Evolutionary conservation across 2,113 vertebrate species (phyloP), one percentile per base, ranked within the genome.

Genomic region (Sinocyclocheilus anophthalmus): DNA sequence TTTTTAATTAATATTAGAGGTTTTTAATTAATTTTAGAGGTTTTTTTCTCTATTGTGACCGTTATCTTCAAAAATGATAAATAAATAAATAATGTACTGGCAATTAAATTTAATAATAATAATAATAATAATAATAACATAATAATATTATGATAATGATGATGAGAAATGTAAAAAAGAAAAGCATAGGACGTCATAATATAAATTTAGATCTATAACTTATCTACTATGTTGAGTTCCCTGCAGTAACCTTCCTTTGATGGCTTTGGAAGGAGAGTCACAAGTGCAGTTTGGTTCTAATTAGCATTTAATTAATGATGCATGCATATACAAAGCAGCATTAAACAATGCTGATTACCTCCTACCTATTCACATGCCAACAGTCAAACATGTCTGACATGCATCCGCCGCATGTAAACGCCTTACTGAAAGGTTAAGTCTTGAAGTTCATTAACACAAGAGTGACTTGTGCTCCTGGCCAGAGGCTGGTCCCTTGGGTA

Each of bases 231-330:
- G 37, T 42, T 8, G 59, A 16, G 26, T 22, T 37, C 30, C 33
- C 59, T 84, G 87, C 88, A 24, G 59, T 94, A 94, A 94, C 94
- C 92, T 94, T 93, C 90, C 83, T 83, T 83, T 93, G 93, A 94
- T 93, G 91, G 91, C 92, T 90, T 92, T 92, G 91, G 90, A 92
- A 93, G 91, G 92, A 92, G 90, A 94, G 92, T 92, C 91, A 88
- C 89, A 24, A 72, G 89, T 88, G 89, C 88, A 72, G 87, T 88
- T 92, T 85, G 88, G 81, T 87, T 87, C 90, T 93, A 92, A 94
- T 95, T 94, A 94, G 92, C 93, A 94, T 93, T 88, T 80, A 93
- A 94, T 95, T 94, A 95, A 94, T 93, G 92, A 92, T 89, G 92
- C 93, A 91, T 95, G 92, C 91, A 94, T 94, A 95, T 94, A 94